Conservation (phyloP, 2,113 vertebrate species). For the Passer montanus region DNA sequence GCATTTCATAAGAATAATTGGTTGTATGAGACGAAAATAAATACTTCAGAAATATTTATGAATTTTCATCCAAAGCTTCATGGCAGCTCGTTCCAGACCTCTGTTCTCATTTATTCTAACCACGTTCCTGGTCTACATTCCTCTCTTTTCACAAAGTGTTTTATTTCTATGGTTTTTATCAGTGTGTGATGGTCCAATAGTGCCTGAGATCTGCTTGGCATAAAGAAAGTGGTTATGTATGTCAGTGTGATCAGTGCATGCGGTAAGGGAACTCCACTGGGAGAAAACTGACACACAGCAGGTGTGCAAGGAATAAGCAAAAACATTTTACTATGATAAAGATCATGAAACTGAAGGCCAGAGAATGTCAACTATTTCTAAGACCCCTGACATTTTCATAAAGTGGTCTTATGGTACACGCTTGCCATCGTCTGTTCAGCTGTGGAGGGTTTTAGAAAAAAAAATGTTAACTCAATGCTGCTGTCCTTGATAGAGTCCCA, state of each 20-base stretch:
- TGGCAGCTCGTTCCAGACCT: background rate
- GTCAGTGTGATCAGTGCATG: background rate
- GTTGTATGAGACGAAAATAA: conserved; percentile 9
- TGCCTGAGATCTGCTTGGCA: background rate
- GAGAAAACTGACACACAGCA: conserved; percentile 61
- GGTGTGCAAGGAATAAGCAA: conserved; percentile 52
- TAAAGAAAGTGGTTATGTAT: background rate
- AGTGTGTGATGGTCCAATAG: background rate
- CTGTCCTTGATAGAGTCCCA: background rate
- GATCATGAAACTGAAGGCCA: conserved; percentile 60
- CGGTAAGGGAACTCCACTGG: background rate
- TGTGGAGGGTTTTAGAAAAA: background rate
- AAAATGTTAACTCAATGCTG: background rate
- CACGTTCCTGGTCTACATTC: background rate
- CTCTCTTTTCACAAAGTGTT: background rate
- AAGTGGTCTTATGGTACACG: background rate
- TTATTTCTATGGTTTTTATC: background rate
- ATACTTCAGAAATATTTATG: background rate
- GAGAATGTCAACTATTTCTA: conserved; percentile 55
- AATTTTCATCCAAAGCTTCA: conserved; percentile 4
- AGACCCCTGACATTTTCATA: conserved; percentile 22
- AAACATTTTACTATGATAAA: conserved; percentile 47
- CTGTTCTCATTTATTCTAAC: conserved; percentile 25
- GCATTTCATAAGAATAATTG: background rate
- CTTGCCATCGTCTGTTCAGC: conserved; percentile 57